phyloP scores from a whole-genome alignment of 1,140 invertebrate species.

The honey bee (Apis mellifera) region Amel_HAv3.1 CM009931.2:4692001-4692500 shows the following conservation, averaged over 20 bases:
- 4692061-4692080: not conserved
- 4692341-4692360: no score
- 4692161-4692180: not conserved
- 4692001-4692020: not conserved
- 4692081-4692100: not conserved
- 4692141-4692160: not conserved
- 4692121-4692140: not conserved
- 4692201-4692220: not conserved
- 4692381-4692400: not conserved
- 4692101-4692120: constrained; percentile 9
- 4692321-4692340: not conserved
- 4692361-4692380: no score
- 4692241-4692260: not conserved
- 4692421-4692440: no score
- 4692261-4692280: not conserved
- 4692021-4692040: not conserved
- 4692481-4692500: no score
- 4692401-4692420: no score
- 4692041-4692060: not conserved
- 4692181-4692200: not conserved
- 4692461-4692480: no score
- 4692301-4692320: no score
- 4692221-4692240: not conserved
- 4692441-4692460: no score
- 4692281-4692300: constrained; percentile 5